These are phyloP conservation scores for Proterorhinus semilunaris DNA, from an alignment of 2,113 vertebrate species.

Conservation along the genomic window DNA sequence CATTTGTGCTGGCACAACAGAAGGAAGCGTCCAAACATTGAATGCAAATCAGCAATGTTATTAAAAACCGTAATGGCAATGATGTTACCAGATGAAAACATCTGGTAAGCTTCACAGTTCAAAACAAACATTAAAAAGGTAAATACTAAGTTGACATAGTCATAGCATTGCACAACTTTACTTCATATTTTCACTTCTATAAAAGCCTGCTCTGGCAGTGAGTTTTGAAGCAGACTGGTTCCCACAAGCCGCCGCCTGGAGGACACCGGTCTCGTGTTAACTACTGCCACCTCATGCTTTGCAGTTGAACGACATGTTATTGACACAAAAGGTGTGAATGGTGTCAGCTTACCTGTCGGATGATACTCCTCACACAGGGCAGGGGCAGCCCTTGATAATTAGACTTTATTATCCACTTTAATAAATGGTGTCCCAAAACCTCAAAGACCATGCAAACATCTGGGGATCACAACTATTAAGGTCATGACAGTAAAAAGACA, in stretches of 20 bases:
- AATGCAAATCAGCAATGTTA: no score
- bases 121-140: no score
- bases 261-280: constrained; percentile 2
- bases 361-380: constrained; percentile 94
- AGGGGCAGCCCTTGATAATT: constrained; percentile 97
- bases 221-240: constrained; percentile 25
- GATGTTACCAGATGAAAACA: no score
- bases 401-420: constrained; percentile 99
- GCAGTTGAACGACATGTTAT: constrained; percentile 13
- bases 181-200: neutral
- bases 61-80: neutral
- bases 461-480: constrained; percentile 78
- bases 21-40: no score
- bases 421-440: constrained; percentile 94
- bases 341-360: constrained; percentile 82
- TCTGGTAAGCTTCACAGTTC: no score
- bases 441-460: constrained; percentile 99
- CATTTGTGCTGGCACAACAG: no score
- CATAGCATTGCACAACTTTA: no score
- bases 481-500: constrained; percentile 18
- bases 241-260: constrained; percentile 4
- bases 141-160: no score
- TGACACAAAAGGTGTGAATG: constrained; percentile 1
- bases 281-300: constrained; percentile 2
- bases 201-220: neutral